phyloP scores from a whole-genome alignment of 2,888 invertebrate species.

The Andrena marginata region DNA sequence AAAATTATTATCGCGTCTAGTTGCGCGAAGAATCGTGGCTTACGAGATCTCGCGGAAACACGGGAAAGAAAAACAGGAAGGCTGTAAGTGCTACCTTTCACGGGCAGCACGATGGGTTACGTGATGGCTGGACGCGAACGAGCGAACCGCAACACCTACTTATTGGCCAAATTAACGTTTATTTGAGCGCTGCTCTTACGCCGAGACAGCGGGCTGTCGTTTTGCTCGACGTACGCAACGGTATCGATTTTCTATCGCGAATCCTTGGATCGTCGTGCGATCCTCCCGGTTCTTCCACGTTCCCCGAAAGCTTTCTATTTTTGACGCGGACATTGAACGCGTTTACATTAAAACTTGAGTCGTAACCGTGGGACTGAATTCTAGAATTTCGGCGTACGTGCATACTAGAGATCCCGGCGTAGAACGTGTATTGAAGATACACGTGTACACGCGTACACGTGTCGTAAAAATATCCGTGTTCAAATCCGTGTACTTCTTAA shows the following conservation, averaged over 20 bases:
- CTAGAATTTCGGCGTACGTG: not conserved
- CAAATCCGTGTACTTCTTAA: too few species aligned
- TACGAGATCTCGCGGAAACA: not conserved
- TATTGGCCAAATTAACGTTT: conserved; percentile 59
- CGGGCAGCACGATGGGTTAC: conserved; percentile 25
- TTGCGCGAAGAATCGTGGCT: not conserved
- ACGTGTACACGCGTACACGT: too few species aligned
- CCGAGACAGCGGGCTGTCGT: conserved; percentile 1
- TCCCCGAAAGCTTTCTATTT: not conserved
- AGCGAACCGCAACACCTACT: conserved; percentile 3
- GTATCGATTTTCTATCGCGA: not conserved
- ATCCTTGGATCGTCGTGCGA: not conserved
- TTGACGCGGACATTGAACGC: not conserved
- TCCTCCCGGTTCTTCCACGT: not conserved
- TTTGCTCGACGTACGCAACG: not conserved
- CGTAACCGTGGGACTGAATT: not conserved
- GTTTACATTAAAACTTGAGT: not conserved
- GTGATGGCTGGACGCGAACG: not conserved
- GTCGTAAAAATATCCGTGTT: too few species aligned
- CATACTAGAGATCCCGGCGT: too few species aligned
- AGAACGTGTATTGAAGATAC: too few species aligned
- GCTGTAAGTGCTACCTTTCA: conserved; percentile 45
- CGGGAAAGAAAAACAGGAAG: conserved; percentile 49
- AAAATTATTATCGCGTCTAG: not conserved
- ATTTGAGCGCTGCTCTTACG: conserved; percentile 24